phyloP scores from a whole-genome alignment of 64 coral and sea anemone genomes.

The Actinia equina region DNA sequence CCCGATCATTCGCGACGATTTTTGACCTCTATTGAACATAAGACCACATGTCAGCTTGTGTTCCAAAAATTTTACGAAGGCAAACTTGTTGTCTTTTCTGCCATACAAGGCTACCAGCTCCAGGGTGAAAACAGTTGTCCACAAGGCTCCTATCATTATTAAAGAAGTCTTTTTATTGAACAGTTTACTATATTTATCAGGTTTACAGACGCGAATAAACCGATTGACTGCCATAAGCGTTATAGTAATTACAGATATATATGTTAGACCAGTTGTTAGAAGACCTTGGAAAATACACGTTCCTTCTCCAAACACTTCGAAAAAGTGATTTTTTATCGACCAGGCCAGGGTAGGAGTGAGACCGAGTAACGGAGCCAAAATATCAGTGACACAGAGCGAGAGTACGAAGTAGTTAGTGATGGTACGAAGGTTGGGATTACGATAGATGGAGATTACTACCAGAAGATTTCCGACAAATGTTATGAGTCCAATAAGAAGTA shows the following conservation, averaged over 20 bases:
- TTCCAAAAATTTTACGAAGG: not conserved
- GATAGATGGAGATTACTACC: conserved; percentile 33
- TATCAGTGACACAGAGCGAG: conserved; percentile 20
- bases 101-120: not conserved
- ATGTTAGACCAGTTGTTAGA: not conserved
- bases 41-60: not conserved
- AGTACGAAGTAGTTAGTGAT: conserved; percentile 49
- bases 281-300: not conserved
- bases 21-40: not conserved
- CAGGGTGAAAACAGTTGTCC: not conserved
- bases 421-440: conserved; percentile 32
- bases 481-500: conserved; percentile 10
- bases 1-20: not conserved
- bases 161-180: not conserved
- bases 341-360: not conserved
- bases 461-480: conserved; percentile 25
- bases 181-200: not conserved
- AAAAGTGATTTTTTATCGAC: not conserved
- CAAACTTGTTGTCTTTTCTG: not conserved
- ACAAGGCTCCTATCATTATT: not conserved
- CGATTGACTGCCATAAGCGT: not conserved
- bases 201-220: conserved; percentile 1
- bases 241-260: not conserved
- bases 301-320: not conserved
- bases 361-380: not conserved